Percentiles rank a stretch among this genome's conserved stretches.
phyloP scores from a whole-genome alignment of 2,888 invertebrate species.

The Heliconius hortense region DNA sequence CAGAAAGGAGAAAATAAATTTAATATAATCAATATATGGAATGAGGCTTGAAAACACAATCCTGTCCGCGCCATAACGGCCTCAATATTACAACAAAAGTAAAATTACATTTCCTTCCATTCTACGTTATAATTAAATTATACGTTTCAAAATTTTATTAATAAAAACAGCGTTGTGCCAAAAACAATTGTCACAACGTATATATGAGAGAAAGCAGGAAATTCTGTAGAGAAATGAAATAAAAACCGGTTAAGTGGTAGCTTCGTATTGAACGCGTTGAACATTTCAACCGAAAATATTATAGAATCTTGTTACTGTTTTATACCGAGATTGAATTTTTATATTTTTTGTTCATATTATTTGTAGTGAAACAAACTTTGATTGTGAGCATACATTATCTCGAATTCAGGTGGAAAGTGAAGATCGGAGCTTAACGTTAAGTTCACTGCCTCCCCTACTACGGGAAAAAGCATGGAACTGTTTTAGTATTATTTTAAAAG shows the following conservation, averaged over 20 bases:
- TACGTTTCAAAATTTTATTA: conserved; percentile 6
- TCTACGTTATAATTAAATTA: conserved; percentile 16
- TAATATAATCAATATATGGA: too few relatives aligned
- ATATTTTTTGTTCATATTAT: neutral
- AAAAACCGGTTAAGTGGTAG: conserved; percentile 22
- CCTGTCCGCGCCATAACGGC: neutral
- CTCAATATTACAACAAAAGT: neutral
- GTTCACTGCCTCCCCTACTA: too few relatives aligned
- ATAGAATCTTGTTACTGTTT: neutral
- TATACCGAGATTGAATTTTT: neutral
- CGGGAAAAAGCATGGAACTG: too few relatives aligned
- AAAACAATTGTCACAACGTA: conserved; percentile 22
- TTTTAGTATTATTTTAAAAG: too few relatives aligned
- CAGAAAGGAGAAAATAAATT: too few relatives aligned
- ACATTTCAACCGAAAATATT: neutral
- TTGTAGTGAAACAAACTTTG: neutral
- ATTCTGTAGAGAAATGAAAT: conserved; percentile 24
- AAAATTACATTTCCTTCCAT: neutral
- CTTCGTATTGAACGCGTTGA: neutral
- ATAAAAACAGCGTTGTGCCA: conserved; percentile 22
- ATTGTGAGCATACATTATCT: too few relatives aligned
- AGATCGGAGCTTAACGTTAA: too few relatives aligned
- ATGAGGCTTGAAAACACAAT: too few relatives aligned
- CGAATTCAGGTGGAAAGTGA: too few relatives aligned
- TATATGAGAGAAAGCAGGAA: conserved; percentile 23